Base-by-base conservation (phyloP, 1,140 invertebrate species). In the Conus ventricosus region DNA sequence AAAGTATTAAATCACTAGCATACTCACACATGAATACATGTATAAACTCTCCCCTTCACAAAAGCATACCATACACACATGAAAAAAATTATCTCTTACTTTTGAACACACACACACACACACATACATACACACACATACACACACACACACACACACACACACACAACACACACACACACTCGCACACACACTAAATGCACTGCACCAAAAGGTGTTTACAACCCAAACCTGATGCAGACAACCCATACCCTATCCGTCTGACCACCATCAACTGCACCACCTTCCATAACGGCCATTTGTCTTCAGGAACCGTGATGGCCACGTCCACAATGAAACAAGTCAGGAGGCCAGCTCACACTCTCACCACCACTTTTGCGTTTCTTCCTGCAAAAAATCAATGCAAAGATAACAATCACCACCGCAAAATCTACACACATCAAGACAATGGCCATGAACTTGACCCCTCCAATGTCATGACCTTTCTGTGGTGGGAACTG, bases 331-430 rank as follows among this genome's bases (percentile, higher is more conserved):
- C 39, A 3, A 39, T 39, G 39, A 39, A 39, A 39, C 39, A 39
- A 39, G 39, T 39, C 39, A 39, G 0, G 39, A 39, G 39, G 39
- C 39, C 15, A 60, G 15, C 20, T 23, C 39, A 83, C 81, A 83
- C 23, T 23, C 15, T 84, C 82, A 84, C 82, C 82, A 84, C 82
- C 82, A 84, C 23, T 84, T 84, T 84, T 84, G 8, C 85, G 84
- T 86, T 82, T 87, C 60, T 84, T 87, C 53, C 60, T 82, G 27
- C 88, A 89, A 60, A 89, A 87, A 27, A 89, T 87, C n/a, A 89
- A 51, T 23, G 78, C 53, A 23, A 89, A 87, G 15, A 89, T 87
- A 27, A 89, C 63, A 76, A 87, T 20, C 20, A 89, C 83, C 81
- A 89, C 85, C 11, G 53, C 23, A n/a, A 89, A 75, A 57, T 89